Evolutionary conservation across 2,797 vertebrate genomes (phyloP).

Genomic region (Chromis chromis): DNA sequence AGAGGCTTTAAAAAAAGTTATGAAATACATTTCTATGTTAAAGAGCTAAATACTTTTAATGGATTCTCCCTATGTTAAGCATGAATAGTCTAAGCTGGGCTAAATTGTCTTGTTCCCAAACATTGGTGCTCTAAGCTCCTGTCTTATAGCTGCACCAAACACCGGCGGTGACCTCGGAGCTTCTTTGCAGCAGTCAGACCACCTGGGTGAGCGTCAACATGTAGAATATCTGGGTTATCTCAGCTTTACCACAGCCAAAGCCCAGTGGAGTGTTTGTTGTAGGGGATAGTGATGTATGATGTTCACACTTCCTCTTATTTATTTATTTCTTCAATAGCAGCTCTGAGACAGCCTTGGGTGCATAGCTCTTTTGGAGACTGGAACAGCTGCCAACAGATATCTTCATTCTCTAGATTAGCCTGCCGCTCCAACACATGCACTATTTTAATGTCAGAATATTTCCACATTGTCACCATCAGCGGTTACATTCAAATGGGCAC

Average conservation of each 20-base stretch:
- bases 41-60: not conserved
- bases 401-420: constrained; percentile 68
- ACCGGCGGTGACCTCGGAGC: constrained; percentile 48
- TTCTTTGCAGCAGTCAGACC: constrained; percentile 47
- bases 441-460: constrained; percentile 61
- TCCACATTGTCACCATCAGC: constrained; percentile 49
- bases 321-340: constrained; percentile 58
- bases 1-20: not conserved
- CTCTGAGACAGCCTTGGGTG: constrained; percentile 51
- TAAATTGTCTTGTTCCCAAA: constrained; percentile 15
- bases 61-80: not conserved
- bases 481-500: constrained; percentile 46
- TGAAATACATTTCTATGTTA: not conserved
- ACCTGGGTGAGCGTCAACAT: constrained; percentile 25
- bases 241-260: constrained; percentile 43
- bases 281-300: constrained; percentile 74
- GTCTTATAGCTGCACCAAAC: constrained; percentile 41
- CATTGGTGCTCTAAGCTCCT: constrained; percentile 1
- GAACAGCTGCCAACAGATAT: constrained; percentile 66
- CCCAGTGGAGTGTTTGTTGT: constrained; percentile 63
- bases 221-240: constrained; percentile 52
- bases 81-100: not conserved
- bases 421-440: constrained; percentile 32
- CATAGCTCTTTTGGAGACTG: constrained; percentile 51
- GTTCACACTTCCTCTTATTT: constrained; percentile 66